phyloP scores from a whole-genome alignment of 1,140 invertebrate genomes.

The Melipona quadrifasciata region DNA sequence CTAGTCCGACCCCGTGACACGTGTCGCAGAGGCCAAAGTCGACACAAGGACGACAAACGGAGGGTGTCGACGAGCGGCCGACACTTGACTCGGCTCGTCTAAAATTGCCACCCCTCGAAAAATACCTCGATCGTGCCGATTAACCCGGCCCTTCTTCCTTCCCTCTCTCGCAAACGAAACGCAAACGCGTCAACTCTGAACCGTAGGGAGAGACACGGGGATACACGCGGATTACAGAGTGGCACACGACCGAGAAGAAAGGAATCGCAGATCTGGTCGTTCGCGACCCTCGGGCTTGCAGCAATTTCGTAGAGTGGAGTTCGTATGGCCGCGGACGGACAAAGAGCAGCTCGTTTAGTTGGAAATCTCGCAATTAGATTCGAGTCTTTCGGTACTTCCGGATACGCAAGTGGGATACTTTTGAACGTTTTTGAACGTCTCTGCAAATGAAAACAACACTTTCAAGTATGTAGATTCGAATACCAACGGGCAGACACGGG shows the following conservation, averaged over 20 bases:
- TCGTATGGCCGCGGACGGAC: neutral
- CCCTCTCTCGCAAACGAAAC: neutral
- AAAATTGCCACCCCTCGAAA: constrained; percentile 46
- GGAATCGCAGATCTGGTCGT: neutral
- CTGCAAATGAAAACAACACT: too few relatives aligned
- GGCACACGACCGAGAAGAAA: constrained; percentile 4
- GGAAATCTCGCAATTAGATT: too few relatives aligned
- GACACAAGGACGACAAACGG: constrained; percentile 4
- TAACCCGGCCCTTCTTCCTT: constrained; percentile 13
- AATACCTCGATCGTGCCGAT: constrained; percentile 55
- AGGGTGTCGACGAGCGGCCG: constrained; percentile 71
- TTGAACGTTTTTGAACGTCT: too few relatives aligned
- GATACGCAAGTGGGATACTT: too few relatives aligned
- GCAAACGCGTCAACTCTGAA: neutral
- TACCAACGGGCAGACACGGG: too few relatives aligned
- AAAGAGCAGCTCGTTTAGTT: neutral
- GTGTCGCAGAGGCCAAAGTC: constrained; percentile 27
- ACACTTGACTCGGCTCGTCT: constrained; percentile 74
- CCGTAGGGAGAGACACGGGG: neutral
- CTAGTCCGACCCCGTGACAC: constrained; percentile 53
- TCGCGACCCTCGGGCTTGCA: neutral
- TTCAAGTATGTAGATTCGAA: too few relatives aligned
- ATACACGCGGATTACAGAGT: constrained; percentile 31
- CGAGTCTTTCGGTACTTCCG: too few relatives aligned
- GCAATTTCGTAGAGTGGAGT: constrained; percentile 12